Conservation (phyloP, 2,888 invertebrate genomes). For the Acleris emargana region DNA sequence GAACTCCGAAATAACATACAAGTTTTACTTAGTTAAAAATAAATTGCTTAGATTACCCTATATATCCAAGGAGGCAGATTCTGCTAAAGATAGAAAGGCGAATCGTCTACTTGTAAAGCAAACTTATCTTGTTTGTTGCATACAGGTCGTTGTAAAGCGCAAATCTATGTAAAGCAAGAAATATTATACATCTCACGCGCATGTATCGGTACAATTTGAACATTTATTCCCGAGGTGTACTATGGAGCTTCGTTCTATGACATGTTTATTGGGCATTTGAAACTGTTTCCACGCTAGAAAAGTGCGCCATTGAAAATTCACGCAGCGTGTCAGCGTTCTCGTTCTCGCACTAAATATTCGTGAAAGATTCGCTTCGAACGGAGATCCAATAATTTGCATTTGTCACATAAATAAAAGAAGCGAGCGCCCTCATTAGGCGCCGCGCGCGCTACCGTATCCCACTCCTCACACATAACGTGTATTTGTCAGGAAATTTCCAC, state of each 20-base stretch:
- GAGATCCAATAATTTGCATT: conserved; percentile 69
- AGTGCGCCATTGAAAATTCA: conserved; percentile 66
- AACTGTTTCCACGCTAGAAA: conserved; percentile 58
- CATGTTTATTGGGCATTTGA: conserved; percentile 57
- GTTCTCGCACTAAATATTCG: conserved; percentile 68
- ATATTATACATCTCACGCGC: conserved; percentile 43
- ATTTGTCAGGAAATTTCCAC: conserved; percentile 67
- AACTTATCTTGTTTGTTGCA: not conserved
- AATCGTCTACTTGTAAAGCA: not conserved
- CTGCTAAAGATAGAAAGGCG: not conserved
- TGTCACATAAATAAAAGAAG: conserved; percentile 79
- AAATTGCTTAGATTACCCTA: not conserved
- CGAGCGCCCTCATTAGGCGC: conserved; percentile 74
- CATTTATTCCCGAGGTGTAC: conserved; percentile 46
- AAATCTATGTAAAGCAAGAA: conserved; percentile 36
- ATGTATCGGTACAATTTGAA: conserved; percentile 41
- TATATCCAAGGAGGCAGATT: not conserved
- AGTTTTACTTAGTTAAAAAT: not conserved
- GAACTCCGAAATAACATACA: too few species aligned
- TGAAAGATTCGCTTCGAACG: conserved; percentile 61
- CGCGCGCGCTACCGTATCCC: conserved; percentile 55
- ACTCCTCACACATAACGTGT: conserved; percentile 60
- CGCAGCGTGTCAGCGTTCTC: conserved; percentile 57
- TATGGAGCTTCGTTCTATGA: conserved; percentile 54
- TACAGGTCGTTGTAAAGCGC: conserved; percentile 4